phyloP scores from a whole-genome alignment of 2,888 invertebrate species.

The Oscheius onirici region DNA sequence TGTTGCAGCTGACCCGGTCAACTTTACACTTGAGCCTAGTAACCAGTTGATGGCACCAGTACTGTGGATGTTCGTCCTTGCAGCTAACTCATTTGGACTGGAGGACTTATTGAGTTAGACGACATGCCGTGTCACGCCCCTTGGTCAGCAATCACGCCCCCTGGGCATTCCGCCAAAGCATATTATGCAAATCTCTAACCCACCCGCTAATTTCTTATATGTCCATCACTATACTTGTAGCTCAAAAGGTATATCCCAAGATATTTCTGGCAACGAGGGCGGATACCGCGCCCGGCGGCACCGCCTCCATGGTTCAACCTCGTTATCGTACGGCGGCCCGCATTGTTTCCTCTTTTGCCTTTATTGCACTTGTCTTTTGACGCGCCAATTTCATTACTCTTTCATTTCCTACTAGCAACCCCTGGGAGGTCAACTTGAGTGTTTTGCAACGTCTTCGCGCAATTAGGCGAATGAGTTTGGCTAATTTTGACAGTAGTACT shows the following conservation, averaged over 20 bases:
- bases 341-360: conserved; percentile 18
- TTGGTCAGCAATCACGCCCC: conserved; percentile 52
- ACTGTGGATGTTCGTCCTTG: conserved; percentile 28
- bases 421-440: conserved; percentile 25
- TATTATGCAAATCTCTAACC: conserved; percentile 57
- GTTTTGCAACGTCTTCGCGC: conserved; percentile 20
- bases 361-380: conserved; percentile 31
- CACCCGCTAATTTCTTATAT: conserved; percentile 45
- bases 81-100: conserved; percentile 31
- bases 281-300: not conserved
- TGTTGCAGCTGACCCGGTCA: too few relatives aligned
- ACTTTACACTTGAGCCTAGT: not conserved
- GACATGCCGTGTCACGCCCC: conserved; percentile 25
- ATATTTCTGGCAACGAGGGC: conserved; percentile 1
- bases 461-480: conserved; percentile 20
- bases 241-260: not conserved
- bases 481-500: conserved; percentile 7
- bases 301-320: not conserved
- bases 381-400: conserved; percentile 33
- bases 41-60: not conserved
- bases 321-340: conserved; percentile 23
- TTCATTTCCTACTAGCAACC: conserved; percentile 30
- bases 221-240: conserved; percentile 9
- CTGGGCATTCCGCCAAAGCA: conserved; percentile 54
- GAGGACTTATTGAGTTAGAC: conserved; percentile 35